phyloP scores from a whole-genome alignment of 2,113 vertebrate genomes.

The Phoxinus phoxinus region DNA sequence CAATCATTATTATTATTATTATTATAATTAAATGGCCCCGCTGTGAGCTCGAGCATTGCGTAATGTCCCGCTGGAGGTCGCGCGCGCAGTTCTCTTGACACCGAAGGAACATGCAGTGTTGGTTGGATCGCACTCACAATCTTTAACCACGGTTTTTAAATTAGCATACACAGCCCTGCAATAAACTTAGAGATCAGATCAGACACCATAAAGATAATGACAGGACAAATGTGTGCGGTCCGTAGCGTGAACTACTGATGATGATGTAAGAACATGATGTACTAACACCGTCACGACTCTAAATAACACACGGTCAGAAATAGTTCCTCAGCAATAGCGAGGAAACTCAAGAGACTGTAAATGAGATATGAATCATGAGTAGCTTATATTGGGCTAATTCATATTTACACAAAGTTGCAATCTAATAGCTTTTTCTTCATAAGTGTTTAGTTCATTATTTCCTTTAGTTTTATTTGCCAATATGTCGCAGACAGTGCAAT shows the following conservation, averaged over 20 bases:
- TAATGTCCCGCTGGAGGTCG: not conserved
- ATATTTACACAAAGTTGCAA: too few relatives aligned
- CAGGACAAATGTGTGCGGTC: not conserved
- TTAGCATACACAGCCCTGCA: not conserved
- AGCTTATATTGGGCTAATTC: too few relatives aligned
- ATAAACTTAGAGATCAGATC: not conserved
- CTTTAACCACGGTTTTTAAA: not conserved
- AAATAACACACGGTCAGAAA: not conserved
- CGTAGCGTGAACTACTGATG: not conserved
- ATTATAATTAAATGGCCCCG: too few relatives aligned
- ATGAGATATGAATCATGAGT: not conserved
- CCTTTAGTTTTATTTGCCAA: too few relatives aligned
- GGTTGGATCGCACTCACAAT: not conserved
- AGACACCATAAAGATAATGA: not conserved
- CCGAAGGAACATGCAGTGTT: not conserved
- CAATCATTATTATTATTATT: too few relatives aligned
- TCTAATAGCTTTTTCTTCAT: not conserved
- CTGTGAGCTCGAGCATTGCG: not conserved
- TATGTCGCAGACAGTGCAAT: too few relatives aligned
- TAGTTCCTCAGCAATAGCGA: too few relatives aligned
- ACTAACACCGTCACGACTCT: constrained; percentile 18
- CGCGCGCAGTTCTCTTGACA: not conserved
- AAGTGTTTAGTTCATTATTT: not conserved
- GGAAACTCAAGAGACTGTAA: not conserved
- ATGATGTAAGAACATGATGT: constrained; percentile 28